Percentiles rank a stretch among this genome's conserved stretches.
phyloP scores from a whole-genome alignment of 2,888 invertebrate genomes.

The Nymphalis polychloros region DNA sequence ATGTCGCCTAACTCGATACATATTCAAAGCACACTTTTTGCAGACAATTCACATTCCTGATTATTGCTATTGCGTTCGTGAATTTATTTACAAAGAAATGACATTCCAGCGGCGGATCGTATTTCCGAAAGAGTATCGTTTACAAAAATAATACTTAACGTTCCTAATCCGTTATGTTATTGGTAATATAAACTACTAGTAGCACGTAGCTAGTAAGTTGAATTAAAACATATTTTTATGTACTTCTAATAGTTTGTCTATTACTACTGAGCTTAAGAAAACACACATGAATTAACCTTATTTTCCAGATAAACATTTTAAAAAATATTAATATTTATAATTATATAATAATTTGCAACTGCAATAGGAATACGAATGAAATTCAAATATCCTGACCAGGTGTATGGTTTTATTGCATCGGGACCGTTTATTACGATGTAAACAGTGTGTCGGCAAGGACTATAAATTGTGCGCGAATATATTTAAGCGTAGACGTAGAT shows the following conservation, averaged over 20 bases:
- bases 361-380: too few relatives aligned
- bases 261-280: too few relatives aligned
- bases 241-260: not conserved
- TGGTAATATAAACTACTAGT: constrained; percentile 12
- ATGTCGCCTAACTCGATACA: constrained; percentile 22
- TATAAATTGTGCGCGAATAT: not conserved
- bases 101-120: constrained; percentile 60
- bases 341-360: too few relatives aligned
- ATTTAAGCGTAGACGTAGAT: constrained; percentile 1
- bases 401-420: too few relatives aligned
- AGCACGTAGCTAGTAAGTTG: not conserved
- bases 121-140: constrained; percentile 54
- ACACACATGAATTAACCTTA: too few relatives aligned
- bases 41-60: constrained; percentile 58
- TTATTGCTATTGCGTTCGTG: constrained; percentile 54
- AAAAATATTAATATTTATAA: too few relatives aligned
- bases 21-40: constrained; percentile 44
- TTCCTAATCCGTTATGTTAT: constrained; percentile 22
- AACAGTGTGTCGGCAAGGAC: not conserved
- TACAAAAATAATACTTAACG: constrained; percentile 46
- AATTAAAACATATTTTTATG: not conserved
- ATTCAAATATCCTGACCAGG: too few relatives aligned
- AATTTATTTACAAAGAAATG: constrained; percentile 64
- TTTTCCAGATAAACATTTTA: too few relatives aligned
- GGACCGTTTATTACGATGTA: too few relatives aligned